Base-by-base conservation (phyloP, 1,140 invertebrate genomes). In the Dendrolimus punctatus region DNA sequence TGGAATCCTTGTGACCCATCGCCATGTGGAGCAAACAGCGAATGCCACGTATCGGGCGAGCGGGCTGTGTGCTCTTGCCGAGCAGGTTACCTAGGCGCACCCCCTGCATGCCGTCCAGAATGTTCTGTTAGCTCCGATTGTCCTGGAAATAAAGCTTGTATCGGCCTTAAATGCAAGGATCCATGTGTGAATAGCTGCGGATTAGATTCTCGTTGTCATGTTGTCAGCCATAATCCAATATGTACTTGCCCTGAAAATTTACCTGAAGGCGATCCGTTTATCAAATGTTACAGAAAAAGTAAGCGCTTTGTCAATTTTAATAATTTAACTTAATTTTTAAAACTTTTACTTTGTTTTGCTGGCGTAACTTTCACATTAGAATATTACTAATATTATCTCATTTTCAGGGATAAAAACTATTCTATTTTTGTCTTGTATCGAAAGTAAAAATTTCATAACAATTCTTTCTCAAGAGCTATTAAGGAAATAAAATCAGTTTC, bases 201-300 rank as follows among this genome's bases (percentile, higher is more conserved):
- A 5, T 84, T 92, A 8, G 92, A 94, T 65, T 93, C 95, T 39
- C 85, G 91, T 40, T 96, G 95, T 58, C 91, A 93, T 66, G 93
- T 95, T 0, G 89, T 92, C 50, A 93, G 94, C 67, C 95, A 96
- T 71, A 95, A 95, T 76, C 94, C 95, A 0, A 93, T 95, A 48
- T 96, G 95, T 62, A 93, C 92, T 51, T 97, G 95, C 76, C 91
- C 93, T 50, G 89, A 90, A 40, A 89, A 91, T 9, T 91, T 89
- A 51, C 89, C 90, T 3, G 82, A 85, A 60, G 95, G 95, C n/a
- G 94, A 96, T 91, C 95, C 95, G 37, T 95, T 95, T 66, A 90
- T 93, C 4, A 87, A 91, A 68, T 97, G 95, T 70, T 77, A 87
- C 23, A 90, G 90, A 68, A 91, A 91, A 88, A 88, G 93, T 93